Conservation (phyloP, 2,888 invertebrate genomes). For the Brachyptera risi region DNA sequence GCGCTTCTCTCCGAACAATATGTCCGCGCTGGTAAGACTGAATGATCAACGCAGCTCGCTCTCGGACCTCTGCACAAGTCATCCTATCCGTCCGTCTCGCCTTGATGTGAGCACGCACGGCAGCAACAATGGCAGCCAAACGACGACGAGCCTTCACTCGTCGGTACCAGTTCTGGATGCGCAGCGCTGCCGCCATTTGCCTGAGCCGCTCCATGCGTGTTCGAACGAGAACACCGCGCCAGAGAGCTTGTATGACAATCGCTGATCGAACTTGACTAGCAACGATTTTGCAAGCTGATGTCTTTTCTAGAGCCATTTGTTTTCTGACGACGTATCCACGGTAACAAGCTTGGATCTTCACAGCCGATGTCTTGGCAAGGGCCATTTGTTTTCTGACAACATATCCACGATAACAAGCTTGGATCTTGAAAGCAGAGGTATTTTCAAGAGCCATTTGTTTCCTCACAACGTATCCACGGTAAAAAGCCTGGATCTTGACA, state of each 20-base stretch:
- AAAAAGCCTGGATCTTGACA: too few species aligned
- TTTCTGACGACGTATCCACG: background rate
- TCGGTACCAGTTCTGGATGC: conserved; percentile 20
- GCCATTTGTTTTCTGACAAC: background rate
- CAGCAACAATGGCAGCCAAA: background rate
- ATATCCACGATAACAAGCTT: conserved; percentile 23
- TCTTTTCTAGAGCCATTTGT: background rate
- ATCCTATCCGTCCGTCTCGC: conserved; percentile 35
- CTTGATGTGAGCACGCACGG: conserved; percentile 6
- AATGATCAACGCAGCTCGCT: conserved; percentile 35
- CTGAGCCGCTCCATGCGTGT: background rate
- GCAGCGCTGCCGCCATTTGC: conserved; percentile 33
- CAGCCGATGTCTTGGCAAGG: background rate
- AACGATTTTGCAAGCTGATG: background rate
- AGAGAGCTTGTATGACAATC: background rate
- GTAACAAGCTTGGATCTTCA: background rate
- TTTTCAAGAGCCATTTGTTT: conserved; percentile 26
- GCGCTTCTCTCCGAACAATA: background rate
- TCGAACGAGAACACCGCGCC: background rate
- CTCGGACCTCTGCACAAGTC: conserved; percentile 38
- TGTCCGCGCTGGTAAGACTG: background rate
- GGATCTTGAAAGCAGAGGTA: conserved; percentile 32
- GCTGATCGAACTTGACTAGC: too few species aligned
- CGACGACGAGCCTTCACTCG: background rate
- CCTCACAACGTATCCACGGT: conserved; percentile 19